phyloP scores from a whole-genome alignment of 2,797 vertebrate genomes.

The Nasua narica region DNA sequence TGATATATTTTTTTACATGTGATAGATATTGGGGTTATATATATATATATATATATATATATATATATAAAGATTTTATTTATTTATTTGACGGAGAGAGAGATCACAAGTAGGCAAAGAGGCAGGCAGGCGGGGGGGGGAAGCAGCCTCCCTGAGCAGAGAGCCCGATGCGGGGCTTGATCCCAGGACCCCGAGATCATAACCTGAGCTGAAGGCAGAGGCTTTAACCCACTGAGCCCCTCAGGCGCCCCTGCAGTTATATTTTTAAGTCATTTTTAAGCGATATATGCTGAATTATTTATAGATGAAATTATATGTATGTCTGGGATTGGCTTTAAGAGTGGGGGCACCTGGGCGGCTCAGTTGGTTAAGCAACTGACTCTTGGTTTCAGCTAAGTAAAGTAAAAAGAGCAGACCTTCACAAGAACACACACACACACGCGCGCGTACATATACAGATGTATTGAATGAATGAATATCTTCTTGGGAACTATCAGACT shows the following conservation, averaged over 20 bases:
- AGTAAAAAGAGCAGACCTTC: not conserved
- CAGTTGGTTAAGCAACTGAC: not conserved
- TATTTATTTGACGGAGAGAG: too few species aligned
- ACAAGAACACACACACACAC: not conserved
- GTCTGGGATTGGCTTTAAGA: not conserved
- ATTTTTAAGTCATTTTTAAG: constrained; percentile 14
- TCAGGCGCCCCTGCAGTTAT: too few species aligned
- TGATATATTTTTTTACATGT: not conserved
- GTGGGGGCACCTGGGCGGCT: not conserved
- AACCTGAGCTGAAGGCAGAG: too few species aligned
- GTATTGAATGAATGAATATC: not conserved
- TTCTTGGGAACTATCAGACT: not conserved
- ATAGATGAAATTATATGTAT: not conserved
- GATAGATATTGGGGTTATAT: not conserved
- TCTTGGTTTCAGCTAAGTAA: not conserved
- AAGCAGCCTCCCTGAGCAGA: too few species aligned
- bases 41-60: not conserved
- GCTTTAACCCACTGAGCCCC: too few species aligned
- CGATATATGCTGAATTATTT: not conserved
- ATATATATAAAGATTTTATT: too few species aligned
- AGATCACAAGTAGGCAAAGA: too few species aligned
- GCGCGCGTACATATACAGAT: not conserved
- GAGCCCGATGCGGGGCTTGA: too few species aligned
- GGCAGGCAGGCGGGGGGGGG: too few species aligned
- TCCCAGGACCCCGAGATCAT: too few species aligned